Evolutionary conservation across 2,888 invertebrate genomes (phyloP), one percentile per base, ranked within the genome.

Genomic region (Tetropium fuscum): DNA sequence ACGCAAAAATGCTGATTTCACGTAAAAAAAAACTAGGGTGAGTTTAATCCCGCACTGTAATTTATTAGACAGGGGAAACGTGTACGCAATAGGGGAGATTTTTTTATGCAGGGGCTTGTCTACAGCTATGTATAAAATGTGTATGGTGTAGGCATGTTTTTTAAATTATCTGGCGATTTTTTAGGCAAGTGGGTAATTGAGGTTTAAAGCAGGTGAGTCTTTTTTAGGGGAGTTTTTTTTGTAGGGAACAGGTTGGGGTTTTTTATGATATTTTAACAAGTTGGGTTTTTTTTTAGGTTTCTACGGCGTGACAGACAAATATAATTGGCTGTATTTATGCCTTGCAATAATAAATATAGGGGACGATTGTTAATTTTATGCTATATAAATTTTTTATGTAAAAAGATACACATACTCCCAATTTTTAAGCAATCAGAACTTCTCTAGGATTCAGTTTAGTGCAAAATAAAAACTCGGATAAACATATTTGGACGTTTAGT

Each of bases 1-100:
- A 54, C 41, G 60, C 56, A 63, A 66, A 66, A 63, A 66, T 63
- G 63, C 63, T 60, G 66, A 63, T 63, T 63, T 48, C 59, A 62
- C 53, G 49, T 59, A 57, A 66, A 66, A 66, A 66, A 66, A 38
- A 3, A 27, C 27, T 16, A 20, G 51, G 51, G 51, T 51, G 40
- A 20, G 20, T 51, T 27, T 25, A 44, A 11, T 15, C 44, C 44
- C 7, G 25, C 15, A 30, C 30, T 8, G 27, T 27, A 15, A 44
- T 44, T 27, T 44, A 44, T 44, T 44, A 30, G n/a, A 44, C 8
- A 44, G 44, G 41, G 44, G 44, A 44, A 27, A 27, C 3, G 27
- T 15, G 10, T 16, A 18, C 27, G 27, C 41, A 20, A 41, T 3
- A 19, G 44, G 44, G 27, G 44, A 44, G 16, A 15, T 22, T 43